Percentiles rank a stretch among this genome's conserved stretches.
Conservation (phyloP, 2,797 vertebrate species). For the Cottoperca gobio region DNA sequence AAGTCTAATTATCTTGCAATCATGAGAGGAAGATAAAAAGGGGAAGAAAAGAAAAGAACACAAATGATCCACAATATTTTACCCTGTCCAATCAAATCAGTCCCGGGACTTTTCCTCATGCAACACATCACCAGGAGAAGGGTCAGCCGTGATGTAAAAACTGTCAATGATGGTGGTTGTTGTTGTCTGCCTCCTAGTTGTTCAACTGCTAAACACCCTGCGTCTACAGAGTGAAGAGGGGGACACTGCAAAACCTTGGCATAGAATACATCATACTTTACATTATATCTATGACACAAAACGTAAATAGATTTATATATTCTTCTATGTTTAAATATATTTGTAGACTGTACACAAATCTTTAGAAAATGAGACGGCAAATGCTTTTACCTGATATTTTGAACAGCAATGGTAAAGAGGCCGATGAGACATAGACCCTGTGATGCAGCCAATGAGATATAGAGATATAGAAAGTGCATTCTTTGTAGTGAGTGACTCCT, state of each 20-base stretch:
- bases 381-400: slow-evolving; percentile 85
- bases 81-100: slow-evolving; percentile 79
- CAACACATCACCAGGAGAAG: slow-evolving; percentile 72
- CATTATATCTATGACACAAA: slow-evolving; percentile 86
- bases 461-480: slow-evolving; percentile 87
- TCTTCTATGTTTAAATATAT: slow-evolving; percentile 86
- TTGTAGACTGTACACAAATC: slow-evolving; percentile 85
- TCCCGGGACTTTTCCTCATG: slow-evolving; percentile 76
- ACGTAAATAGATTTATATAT: slow-evolving; percentile 87
- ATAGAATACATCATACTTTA: slow-evolving; percentile 85
- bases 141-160: slow-evolving; percentile 54
- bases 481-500: slow-evolving; percentile 82
- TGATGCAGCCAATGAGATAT: slow-evolving; percentile 82
- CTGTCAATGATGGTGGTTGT: slow-evolving; percentile 36
- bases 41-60: slow-evolving; percentile 33
- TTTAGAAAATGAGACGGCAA: slow-evolving; percentile 84
- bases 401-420: slow-evolving; percentile 80
- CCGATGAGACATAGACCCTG: slow-evolving; percentile 80
- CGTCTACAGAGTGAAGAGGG: slow-evolving; percentile 78
- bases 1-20: slow-evolving; percentile 75
- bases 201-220: slow-evolving; percentile 72
- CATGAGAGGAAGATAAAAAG: slow-evolving; percentile 45
- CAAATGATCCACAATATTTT: slow-evolving; percentile 76
- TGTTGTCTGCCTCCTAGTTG: slow-evolving; percentile 61
- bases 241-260: slow-evolving; percentile 85